phyloP scores from a whole-genome alignment of 1,140 invertebrate species.

The Glossosoma conforme region DNA sequence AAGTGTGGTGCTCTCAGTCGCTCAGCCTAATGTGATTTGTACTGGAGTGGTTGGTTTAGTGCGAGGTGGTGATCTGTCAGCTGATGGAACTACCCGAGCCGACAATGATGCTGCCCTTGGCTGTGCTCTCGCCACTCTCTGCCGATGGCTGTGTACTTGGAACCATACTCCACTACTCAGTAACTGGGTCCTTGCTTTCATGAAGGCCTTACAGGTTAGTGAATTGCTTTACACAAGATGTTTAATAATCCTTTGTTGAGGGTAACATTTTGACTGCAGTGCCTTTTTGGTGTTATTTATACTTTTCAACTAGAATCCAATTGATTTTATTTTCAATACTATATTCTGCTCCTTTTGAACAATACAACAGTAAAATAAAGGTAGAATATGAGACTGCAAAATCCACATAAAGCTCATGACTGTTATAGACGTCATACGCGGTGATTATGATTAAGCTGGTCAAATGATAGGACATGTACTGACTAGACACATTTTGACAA shows the following conservation, averaged over 20 bases:
- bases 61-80: not conserved
- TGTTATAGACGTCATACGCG: no score
- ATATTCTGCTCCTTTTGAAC: not conserved
- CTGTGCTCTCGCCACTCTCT: conserved; percentile 17
- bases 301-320: not conserved
- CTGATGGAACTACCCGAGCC: not conserved
- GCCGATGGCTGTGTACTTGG: conserved; percentile 26
- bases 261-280: not conserved
- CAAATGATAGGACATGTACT: no score
- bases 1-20: conserved; percentile 18
- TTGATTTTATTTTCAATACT: not conserved
- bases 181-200: conserved; percentile 22
- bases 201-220: conserved; percentile 19
- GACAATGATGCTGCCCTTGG: conserved; percentile 6
- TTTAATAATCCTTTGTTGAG: not conserved
- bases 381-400: no score
- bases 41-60: conserved; percentile 12
- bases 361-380: not conserved
- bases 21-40: conserved; percentile 6
- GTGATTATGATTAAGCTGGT: no score
- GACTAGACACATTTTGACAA: no score
- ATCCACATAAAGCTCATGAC: no score
- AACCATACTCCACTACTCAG: conserved; percentile 16
- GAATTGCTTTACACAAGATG: not conserved
- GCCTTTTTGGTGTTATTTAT: not conserved